These are phyloP conservation scores for Calcarius lapponicus DNA, from an alignment of 2,797 vertebrate genomes.

Conservation along the genomic window DNA sequence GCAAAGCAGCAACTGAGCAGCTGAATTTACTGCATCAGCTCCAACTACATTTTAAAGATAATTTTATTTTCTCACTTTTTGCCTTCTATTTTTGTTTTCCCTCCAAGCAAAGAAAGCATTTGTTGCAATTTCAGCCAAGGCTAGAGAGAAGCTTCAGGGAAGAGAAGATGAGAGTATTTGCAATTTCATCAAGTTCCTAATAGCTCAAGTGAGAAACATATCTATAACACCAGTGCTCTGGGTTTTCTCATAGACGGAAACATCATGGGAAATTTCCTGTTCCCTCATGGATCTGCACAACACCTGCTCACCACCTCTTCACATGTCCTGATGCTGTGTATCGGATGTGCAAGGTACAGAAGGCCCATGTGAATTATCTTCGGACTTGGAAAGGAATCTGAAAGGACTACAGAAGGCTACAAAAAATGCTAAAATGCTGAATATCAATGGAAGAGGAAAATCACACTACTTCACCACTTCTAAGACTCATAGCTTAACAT, in stretches of 20 bases:
- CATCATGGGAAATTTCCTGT: background rate
- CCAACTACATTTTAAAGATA: background rate
- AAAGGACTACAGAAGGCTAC: background rate
- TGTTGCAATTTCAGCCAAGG: background rate
- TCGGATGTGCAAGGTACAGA: background rate
- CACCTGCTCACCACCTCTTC: background rate
- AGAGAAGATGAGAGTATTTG: background rate
- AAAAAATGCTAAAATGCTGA: background rate
- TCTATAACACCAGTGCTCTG: background rate
- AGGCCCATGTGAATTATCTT: background rate
- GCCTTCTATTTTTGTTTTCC: background rate
- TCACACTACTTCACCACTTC: background rate
- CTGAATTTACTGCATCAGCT: background rate
- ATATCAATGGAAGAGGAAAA: background rate
- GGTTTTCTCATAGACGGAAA: background rate
- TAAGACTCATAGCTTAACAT: background rate
- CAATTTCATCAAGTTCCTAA: background rate
- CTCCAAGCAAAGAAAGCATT: background rate
- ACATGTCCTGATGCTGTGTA: background rate
- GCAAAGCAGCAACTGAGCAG: background rate
- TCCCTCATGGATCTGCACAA: background rate
- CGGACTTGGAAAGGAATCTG: background rate
- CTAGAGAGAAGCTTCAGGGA: background rate
- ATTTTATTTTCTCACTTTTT: background rate
- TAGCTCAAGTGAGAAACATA: background rate